phyloP scores from a whole-genome alignment of 2,113 vertebrate species.

The Himantopus leucocephalus region DNA sequence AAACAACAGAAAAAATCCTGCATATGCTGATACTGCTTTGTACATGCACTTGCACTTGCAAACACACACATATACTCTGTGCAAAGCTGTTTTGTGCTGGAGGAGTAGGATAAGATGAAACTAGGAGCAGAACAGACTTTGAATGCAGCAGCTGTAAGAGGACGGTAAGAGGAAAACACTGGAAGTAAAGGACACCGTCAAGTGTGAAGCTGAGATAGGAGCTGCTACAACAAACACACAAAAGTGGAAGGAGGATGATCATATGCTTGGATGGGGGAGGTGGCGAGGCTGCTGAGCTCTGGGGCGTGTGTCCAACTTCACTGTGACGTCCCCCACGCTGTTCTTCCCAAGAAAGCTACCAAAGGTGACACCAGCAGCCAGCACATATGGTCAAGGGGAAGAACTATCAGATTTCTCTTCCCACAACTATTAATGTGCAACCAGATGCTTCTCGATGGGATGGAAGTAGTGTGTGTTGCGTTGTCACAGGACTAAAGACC shows the following conservation, averaged over 20 bases:
- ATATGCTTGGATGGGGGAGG: neutral
- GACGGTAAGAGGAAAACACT: neutral
- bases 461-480: fast-evolving
- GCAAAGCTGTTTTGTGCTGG: neutral
- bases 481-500: neutral
- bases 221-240: neutral
- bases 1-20: neutral
- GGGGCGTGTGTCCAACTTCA: neutral
- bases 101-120: neutral
- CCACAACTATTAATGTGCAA: neutral
- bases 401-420: neutral
- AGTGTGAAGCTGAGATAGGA: neutral
- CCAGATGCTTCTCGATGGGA: neutral
- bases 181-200: neutral
- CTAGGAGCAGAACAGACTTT: neutral
- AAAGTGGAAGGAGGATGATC: neutral
- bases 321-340: neutral
- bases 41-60: neutral
- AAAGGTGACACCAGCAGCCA: neutral
- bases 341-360: neutral
- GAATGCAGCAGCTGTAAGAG: neutral
- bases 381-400: neutral
- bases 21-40: neutral
- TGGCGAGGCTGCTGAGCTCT: neutral
- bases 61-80: neutral